Percentiles rank a stretch among this genome's conserved stretches.
phyloP scores from a whole-genome alignment of 1,140 invertebrate species.

The Sminthurinus signatus region DNA sequence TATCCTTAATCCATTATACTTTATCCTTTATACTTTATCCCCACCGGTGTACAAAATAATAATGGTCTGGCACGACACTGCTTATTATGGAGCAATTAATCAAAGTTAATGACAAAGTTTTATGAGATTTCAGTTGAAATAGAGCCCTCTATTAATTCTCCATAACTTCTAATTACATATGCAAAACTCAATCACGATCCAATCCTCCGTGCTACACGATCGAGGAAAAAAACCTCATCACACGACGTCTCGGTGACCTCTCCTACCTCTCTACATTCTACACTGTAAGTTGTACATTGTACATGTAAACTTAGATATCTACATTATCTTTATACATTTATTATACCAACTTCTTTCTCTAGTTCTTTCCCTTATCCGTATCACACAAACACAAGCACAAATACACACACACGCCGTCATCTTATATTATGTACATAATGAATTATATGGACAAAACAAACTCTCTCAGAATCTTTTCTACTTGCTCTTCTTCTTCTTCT shows the following conservation, averaged over 20 bases:
- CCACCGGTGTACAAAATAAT: conserved; percentile 15
- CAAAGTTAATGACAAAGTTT: conserved; percentile 35
- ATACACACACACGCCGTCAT: too few species aligned
- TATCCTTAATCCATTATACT: background rate
- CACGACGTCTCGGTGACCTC: conserved; percentile 15
- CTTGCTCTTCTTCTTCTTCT: background rate
- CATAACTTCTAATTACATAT: conserved; percentile 38
- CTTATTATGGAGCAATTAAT: conserved; percentile 37
- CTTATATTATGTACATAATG: too few species aligned
- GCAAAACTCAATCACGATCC: conserved; percentile 33
- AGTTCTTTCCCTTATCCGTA: too few species aligned
- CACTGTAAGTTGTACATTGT: too few species aligned
- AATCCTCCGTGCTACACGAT: conserved; percentile 29
- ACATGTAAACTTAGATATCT: too few species aligned
- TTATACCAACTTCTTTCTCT: too few species aligned
- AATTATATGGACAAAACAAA: too few species aligned
- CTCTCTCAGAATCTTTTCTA: too few species aligned
- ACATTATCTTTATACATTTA: too few species aligned
- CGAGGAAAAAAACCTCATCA: conserved; percentile 8
- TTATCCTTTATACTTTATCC: too few species aligned
- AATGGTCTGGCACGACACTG: conserved; percentile 21
- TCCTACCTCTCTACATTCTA: too few species aligned
- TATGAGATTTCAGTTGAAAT: conserved; percentile 25
- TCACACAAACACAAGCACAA: too few species aligned
- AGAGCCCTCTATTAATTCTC: conserved; percentile 24